Evolutionary conservation across 2,888 invertebrate genomes (phyloP), one percentile per base, ranked within the genome.

Genomic region (Metopia argyrocephala): DNA sequence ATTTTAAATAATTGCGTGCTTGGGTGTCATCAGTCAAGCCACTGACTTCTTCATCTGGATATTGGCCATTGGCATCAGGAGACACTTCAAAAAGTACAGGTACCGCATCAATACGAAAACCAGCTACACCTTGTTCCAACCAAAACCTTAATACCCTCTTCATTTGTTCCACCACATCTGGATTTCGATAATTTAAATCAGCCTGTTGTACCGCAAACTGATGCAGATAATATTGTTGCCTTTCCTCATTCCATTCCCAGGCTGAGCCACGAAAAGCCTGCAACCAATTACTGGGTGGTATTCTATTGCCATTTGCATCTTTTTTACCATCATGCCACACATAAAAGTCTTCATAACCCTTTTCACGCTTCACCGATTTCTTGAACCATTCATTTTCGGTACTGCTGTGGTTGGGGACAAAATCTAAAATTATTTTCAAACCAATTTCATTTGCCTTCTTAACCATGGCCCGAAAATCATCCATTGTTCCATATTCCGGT

Each of bases 101-200:
- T 5, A 86, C 86, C 5, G 88, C 88, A 84, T 94, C 93, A 0
- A 95, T 89, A 66, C 95, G 92, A 87, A 95, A 94, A 0, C 96
- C 96, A 84, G 94, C 94, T 0, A 94, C 93, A 0, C 95, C 95
- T 83, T 92, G 92, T 38, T 93, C 92, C 20, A 96, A 87, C 96
- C 96, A 96, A 87, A 93, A 95, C 27, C 90, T 88, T 85, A 96
- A 87, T 2, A 94, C 93, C 7, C 93, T 92, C 88, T 92, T 93
- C 89, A 95, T 92, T 89, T 93, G 93, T 69, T 93, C 90, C 5
- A 93, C 91, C 5, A 97, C 93, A 5, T 91, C 91, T 0, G 92
- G 92, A 87, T 94, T 92, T n/a, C 94, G 91, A 86, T 92, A 94
- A 89, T 95, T 95, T 50, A 95, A 92, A 89, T 97, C 96, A 0